Base-by-base conservation (phyloP, 1,140 invertebrate genomes). In the Cherax quadricarinatus region DNA sequence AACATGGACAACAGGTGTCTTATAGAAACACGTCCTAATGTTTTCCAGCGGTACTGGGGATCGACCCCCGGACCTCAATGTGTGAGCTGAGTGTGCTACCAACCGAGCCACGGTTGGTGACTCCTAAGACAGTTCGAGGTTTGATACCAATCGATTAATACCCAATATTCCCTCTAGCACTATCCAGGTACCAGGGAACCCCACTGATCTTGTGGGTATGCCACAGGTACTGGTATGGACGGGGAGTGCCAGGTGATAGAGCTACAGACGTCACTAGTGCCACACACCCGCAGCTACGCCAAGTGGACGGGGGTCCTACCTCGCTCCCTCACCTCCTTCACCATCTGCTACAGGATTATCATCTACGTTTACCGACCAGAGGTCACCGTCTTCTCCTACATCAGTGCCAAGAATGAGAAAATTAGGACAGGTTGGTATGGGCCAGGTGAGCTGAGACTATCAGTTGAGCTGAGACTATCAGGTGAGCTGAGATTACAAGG, bases 321-420 rank as follows among this genome's bases (percentile, higher is more conserved):
- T 6, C 3, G 48, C 18, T 5, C 83, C 57, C 14, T 91, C 14
- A 87, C 70, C 7, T 75, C 53, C 24, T 9, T 91, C 89, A 91
- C 89, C 18, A 70, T 91, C 53, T 91, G 89, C 84, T 91, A 91
- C 84, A 86, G 89, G 53, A n/a, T 91, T 78, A 87, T 81, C 12
- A 62, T 86, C 5, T 87, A 79, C 84, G 75, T 66, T 60, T 91
- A 86, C 53, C 66, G 83, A 1, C 83, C 89, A 1, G 89, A 91
- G 75, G 89, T 91, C 48, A 91, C 78, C 60, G 84, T 80, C 18
- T 86, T 91, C 84, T 91, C 89, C 48, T 91, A 91, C 62, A 81
- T 91, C 30, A 85, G 70, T 41, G 24, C 48, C 16, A 86, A 91
- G 4, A 41, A 30, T 18, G 30, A 53, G 3, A 81, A 86, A n/a